phyloP scores from a whole-genome alignment of 2,888 invertebrate species.

The Chymomyza fuscimana region DNA sequence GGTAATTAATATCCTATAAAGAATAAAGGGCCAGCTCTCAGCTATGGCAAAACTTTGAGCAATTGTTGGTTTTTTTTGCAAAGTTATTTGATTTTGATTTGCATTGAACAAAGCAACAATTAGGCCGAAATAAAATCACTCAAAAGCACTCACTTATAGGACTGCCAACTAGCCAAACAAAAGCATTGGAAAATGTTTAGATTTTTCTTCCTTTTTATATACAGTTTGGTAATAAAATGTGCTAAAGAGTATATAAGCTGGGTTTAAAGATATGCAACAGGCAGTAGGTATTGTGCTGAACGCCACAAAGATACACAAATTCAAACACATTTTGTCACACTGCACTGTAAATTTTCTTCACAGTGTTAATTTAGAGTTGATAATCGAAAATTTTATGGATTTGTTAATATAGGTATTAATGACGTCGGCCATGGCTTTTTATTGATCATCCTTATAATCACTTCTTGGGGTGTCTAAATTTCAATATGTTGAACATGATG shows the following conservation, averaged over 20 bases:
- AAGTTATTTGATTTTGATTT: slow-evolving; percentile 9
- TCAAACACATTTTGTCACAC: no score
- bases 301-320: no score
- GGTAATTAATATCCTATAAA: slow-evolving; percentile 1
- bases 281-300: no score
- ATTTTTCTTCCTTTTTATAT: slow-evolving; percentile 4
- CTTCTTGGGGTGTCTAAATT: no score
- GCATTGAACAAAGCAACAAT: not conserved
- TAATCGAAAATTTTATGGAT: no score
- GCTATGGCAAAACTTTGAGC: not conserved
- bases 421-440: no score
- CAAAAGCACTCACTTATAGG: slow-evolving; percentile 2
- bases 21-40: not conserved
- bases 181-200: slow-evolving; percentile 39
- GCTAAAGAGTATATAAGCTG: slow-evolving; percentile 12
- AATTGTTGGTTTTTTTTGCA: not conserved
- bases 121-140: slow-evolving; percentile 19
- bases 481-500: no score
- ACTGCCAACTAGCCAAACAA: slow-evolving; percentile 33
- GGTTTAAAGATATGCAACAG: not conserved
- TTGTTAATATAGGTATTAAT: no score
- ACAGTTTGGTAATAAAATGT: not conserved
- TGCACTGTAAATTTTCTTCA: no score
- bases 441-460: no score
- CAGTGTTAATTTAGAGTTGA: no score